Evolutionary conservation across 2,113 vertebrate genomes (phyloP).

Genomic region (Pluvianellus socialis): DNA sequence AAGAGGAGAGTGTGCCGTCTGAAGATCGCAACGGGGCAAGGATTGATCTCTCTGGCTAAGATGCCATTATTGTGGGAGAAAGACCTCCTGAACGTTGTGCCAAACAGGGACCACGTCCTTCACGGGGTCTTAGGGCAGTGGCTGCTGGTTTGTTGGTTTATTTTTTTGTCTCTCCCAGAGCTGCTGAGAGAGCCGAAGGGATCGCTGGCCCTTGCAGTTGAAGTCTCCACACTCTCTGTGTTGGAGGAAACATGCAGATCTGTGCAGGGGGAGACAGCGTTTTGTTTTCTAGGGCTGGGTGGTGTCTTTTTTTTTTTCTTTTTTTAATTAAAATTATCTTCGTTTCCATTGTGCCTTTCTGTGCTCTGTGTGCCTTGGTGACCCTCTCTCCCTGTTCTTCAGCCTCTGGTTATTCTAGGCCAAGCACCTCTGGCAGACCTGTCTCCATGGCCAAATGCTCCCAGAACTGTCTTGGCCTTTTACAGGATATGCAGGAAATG

Average conservation of each 20-base stretch:
- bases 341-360: constrained; percentile 10
- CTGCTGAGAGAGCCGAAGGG: background rate
- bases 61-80: background rate
- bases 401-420: background rate
- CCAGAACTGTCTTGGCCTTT: background rate
- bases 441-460: background rate
- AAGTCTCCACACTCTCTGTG: background rate
- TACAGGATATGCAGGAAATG: background rate
- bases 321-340: constrained; percentile 51
- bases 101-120: constrained; percentile 32
- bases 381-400: background rate
- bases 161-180: background rate
- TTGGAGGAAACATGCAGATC: background rate
- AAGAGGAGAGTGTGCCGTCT: background rate
- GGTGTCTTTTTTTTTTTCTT: background rate
- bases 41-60: background rate
- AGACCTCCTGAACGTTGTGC: background rate
- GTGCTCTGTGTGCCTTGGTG: background rate
- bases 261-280: background rate
- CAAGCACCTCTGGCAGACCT: background rate
- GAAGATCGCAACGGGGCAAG: background rate
- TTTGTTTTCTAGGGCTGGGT: background rate
- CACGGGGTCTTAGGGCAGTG: background rate
- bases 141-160: background rate
- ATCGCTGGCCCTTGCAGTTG: background rate